A percentile compares a stretch with the other conserved stretches of the same genome.
phyloP scores from a whole-genome alignment of 2,888 invertebrate species.

The Lasioglossum zephyrum region DNA sequence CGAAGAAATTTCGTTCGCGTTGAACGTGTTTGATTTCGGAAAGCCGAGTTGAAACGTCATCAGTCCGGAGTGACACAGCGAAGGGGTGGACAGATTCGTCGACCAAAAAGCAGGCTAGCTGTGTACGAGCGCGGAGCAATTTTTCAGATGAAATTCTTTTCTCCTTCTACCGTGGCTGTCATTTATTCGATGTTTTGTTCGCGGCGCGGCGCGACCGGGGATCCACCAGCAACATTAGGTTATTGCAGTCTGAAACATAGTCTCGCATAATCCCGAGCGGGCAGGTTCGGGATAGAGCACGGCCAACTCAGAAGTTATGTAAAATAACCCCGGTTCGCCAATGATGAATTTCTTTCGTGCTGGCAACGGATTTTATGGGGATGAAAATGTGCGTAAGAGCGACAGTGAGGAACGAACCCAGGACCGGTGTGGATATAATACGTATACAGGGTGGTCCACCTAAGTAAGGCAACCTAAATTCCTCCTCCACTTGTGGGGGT shows the following conservation, averaged over 20 bases:
- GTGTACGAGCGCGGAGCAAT: slow-evolving; percentile 10
- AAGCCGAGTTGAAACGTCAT: neutral
- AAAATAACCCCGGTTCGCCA: neutral
- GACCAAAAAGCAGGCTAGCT: neutral
- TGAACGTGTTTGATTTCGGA: neutral
- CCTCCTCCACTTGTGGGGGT: too few species aligned
- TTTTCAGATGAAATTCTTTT: slow-evolving; percentile 33
- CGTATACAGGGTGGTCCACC: too few species aligned
- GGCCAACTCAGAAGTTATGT: neutral
- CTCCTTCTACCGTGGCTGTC: neutral
- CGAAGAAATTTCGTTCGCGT: neutral
- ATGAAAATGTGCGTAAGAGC: neutral
- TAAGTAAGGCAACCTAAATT: too few species aligned
- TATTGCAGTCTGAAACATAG: slow-evolving; percentile 23
- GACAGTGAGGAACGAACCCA: neutral
- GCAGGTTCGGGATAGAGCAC: neutral
- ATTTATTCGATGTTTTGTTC: slow-evolving; percentile 3
- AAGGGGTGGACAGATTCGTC: neutral
- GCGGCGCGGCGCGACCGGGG: neutral
- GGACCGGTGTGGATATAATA: neutral
- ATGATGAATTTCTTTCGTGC: neutral
- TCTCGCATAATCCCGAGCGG: neutral
- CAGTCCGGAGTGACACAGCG: neutral
- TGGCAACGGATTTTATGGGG: neutral
- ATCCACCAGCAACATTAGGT: slow-evolving; percentile 10